These are phyloP conservation scores for Azorinus chamasolen DNA, from an alignment of 2,888 invertebrate genomes.

Conservation along the genomic window DNA sequence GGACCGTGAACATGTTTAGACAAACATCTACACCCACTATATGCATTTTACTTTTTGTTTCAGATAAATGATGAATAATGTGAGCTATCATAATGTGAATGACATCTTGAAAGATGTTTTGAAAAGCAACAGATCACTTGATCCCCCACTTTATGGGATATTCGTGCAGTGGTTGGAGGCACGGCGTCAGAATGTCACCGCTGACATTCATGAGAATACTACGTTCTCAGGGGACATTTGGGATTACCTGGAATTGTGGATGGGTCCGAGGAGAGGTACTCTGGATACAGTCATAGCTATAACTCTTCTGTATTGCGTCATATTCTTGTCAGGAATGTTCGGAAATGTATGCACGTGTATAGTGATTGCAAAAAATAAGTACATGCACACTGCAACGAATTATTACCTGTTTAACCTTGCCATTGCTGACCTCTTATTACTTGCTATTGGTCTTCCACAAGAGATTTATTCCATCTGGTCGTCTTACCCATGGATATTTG, in stretches of 20 bases:
- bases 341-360: conserved; percentile 82
- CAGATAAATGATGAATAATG: conserved; percentile 10
- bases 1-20: too few relatives aligned
- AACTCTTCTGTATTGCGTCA: conserved; percentile 76
- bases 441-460: conserved; percentile 93
- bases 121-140: background rate
- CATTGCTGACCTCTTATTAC: conserved; percentile 92
- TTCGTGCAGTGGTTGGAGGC: too few relatives aligned
- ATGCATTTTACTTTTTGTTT: too few relatives aligned
- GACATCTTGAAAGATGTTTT: conserved; percentile 13
- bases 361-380: conserved; percentile 79
- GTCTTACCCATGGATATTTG: conserved; percentile 88
- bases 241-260: conserved; percentile 63
- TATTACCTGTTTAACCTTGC: conserved; percentile 96
- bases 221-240: conserved; percentile 49
- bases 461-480: conserved; percentile 89
- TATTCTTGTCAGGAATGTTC: conserved; percentile 80
- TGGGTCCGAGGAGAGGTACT: conserved; percentile 68
- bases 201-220: background rate
- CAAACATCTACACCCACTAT: too few relatives aligned
- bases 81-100: conserved; percentile 3
- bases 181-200: too few relatives aligned
- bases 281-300: conserved; percentile 74
- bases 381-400: conserved; percentile 88
- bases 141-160: too few relatives aligned